Percentiles rank a stretch among this genome's conserved stretches.
phyloP scores from a whole-genome alignment of 2,797 vertebrate species.

The Neosalanx taihuensis region DNA sequence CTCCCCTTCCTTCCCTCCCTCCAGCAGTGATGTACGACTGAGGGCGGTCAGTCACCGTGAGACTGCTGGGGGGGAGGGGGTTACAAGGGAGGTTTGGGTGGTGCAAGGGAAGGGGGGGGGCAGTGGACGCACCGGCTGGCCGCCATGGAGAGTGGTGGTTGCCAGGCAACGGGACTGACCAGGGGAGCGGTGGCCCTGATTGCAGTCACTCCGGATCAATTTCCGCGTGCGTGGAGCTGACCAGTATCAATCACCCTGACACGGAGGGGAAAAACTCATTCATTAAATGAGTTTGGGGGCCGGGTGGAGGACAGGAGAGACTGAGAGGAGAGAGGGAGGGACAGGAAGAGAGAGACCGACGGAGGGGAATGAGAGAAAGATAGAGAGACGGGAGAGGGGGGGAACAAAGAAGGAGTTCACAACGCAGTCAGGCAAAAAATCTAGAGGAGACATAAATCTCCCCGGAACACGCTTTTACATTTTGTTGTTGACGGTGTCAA shows the following conservation, averaged over 20 bases:
- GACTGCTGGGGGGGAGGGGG: slow-evolving; percentile 41
- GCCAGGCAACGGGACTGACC: slow-evolving; percentile 75
- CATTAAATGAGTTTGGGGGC: slow-evolving; percentile 41
- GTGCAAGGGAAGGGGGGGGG: slow-evolving; percentile 43
- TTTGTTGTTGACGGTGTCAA: slow-evolving; percentile 37
- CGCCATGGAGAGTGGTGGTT: slow-evolving; percentile 61
- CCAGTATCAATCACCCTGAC: slow-evolving; percentile 59
- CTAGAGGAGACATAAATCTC: slow-evolving; percentile 14
- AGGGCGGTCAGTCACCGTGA: slow-evolving; percentile 50
- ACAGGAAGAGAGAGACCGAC: neutral
- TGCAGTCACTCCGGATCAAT: slow-evolving; percentile 75
- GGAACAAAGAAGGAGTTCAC: slow-evolving; percentile 23
- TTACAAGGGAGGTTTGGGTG: neutral
- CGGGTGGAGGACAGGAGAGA: slow-evolving; percentile 13
- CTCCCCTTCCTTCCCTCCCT: neutral
- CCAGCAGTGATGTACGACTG: slow-evolving; percentile 61
- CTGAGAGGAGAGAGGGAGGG: neutral
- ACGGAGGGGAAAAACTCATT: slow-evolving; percentile 41
- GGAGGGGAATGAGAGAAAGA: neutral
- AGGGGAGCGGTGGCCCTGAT: slow-evolving; percentile 67
- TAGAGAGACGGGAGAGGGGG: neutral
- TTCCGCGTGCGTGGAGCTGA: slow-evolving; percentile 55
- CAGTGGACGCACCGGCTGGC: slow-evolving; percentile 55
- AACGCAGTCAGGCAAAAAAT: slow-evolving; percentile 25
- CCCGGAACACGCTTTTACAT: slow-evolving; percentile 16